A percentile compares a stretch with the other conserved stretches of the same genome.
Evolutionary conservation across 2,113 vertebrate genomes (phyloP).

Genomic region (Cyprinodon tularosa): DNA sequence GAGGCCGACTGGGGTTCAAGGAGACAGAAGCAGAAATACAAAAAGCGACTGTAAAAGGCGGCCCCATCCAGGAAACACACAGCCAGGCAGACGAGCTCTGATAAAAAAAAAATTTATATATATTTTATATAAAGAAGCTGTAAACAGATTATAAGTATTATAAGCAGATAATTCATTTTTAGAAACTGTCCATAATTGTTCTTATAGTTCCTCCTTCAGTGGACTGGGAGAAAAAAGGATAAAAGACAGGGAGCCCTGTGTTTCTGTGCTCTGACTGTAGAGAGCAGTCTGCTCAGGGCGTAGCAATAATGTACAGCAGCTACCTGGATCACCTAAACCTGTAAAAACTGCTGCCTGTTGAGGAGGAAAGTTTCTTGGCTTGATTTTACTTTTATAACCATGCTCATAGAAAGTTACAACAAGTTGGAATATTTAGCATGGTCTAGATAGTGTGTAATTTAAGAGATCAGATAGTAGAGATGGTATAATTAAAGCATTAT

Average conservation of each 20-base stretch:
- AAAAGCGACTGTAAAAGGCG: no score
- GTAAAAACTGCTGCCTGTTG: background rate
- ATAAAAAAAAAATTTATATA: no score
- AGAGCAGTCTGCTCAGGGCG: constrained; percentile 44
- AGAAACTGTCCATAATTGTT: background rate
- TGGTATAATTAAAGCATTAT: background rate
- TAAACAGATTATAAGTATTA: no score
- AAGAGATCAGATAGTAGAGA: background rate
- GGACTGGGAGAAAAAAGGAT: constrained; percentile 6
- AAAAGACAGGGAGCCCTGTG: constrained; percentile 17
- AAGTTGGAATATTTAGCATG: background rate
- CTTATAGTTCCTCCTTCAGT: constrained; percentile 6
- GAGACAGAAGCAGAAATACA: no score
- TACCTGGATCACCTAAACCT: constrained; percentile 44
- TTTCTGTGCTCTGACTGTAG: constrained; percentile 4
- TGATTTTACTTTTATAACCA: constrained; percentile 27
- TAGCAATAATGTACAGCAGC: constrained; percentile 26
- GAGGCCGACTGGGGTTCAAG: no score
- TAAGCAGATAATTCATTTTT: no score
- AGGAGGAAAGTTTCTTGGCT: constrained; percentile 5
- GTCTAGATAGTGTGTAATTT: background rate
- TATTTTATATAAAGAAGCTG: no score
- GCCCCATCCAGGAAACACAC: no score
- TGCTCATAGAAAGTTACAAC: background rate
- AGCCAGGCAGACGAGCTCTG: no score